Base-by-base conservation (phyloP, 1,140 invertebrate species). In the Sitobion miscanthi region DNA sequence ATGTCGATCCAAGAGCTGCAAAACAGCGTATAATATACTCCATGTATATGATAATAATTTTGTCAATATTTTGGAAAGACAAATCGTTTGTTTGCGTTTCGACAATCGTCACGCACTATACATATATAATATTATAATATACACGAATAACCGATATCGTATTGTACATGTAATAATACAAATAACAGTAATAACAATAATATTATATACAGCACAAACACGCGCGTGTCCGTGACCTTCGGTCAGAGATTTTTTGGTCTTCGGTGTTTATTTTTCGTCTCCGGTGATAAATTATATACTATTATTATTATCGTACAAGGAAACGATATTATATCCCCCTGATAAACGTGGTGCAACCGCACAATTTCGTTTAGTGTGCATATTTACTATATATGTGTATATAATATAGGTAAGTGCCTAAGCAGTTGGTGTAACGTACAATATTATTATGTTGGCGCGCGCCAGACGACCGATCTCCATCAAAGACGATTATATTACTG, bases 11-110 rank as follows among this genome's bases (percentile, higher is more conserved):
- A 77, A 77, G 14, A 77, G 62, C 30, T n/a, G 30, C n/a, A n/a
- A 0, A 0, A n/a, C 30, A 17, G 30, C 14, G 62, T n/a, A 77
- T 17, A 69, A 69, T n/a, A 77, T n/a, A 77, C 14, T 77, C n/a
- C 11, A 69, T 17, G 17, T 77, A 77, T n/a, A 69, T 77, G n/a
- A 77, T 17, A 25, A 42, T 45, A 25, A 42, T 45, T 45, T 85
- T 45, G 21, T 85, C 83, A 85, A 85, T 85, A 85, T 85, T 85
- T 85, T 85, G 38, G 83, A 85, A 85, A 85, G 8, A 9, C 82
- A 42, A 42, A 85, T 25, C 9, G 38, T 69, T 85, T 85, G 83
- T 85, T 85, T 85, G 38, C 83, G 38, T 85, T 85, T 42, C 7
- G 82, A 21, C 82, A 35, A 83, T 38, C 35, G 82, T 42, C 82